Conservation (phyloP, 23 tunicate species). For the Clavelina lepadiformis region DNA sequence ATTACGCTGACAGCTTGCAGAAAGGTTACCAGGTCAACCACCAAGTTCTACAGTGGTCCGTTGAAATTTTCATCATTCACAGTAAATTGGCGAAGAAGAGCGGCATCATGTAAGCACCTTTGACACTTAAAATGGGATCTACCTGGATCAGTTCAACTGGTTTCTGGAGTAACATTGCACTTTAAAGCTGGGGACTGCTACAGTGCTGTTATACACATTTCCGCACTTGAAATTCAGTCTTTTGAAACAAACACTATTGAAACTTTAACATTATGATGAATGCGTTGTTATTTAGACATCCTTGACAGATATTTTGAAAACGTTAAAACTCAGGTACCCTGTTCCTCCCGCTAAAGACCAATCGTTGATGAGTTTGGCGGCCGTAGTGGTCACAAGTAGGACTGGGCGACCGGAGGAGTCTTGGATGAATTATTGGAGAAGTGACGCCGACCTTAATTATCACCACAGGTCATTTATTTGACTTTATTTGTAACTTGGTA, state of each 20-base stretch:
- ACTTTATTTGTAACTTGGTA: too few relatives aligned
- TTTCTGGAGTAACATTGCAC: neutral
- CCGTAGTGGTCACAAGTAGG: constrained; percentile 37
- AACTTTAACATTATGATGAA: too few relatives aligned
- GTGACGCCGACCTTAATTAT: constrained; percentile 74
- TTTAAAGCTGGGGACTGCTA: too few relatives aligned
- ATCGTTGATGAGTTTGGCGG: constrained; percentile 26
- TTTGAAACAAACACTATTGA: too few relatives aligned
- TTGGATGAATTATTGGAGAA: constrained; percentile 85
- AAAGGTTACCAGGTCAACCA: constrained; percentile 58
- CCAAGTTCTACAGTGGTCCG: constrained; percentile 72
- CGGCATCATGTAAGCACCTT: constrained; percentile 39
- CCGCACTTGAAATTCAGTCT: too few relatives aligned
- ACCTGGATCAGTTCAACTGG: neutral
- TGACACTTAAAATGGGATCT: neutral
- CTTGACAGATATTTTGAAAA: too few relatives aligned
- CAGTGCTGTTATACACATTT: too few relatives aligned
- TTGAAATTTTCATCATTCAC: constrained; percentile 69
- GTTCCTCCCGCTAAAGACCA: constrained; percentile 35
- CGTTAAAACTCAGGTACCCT: constrained; percentile 57
- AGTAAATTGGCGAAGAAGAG: constrained; percentile 39
- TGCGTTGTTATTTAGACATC: too few relatives aligned
- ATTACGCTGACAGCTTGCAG: constrained; percentile 73
- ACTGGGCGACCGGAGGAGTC: constrained; percentile 40
- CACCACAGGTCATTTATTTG: constrained; percentile 54